Evolutionary conservation across 2,888 invertebrate genomes (phyloP).

Genomic region (Megaustenia siamemsis): DNA sequence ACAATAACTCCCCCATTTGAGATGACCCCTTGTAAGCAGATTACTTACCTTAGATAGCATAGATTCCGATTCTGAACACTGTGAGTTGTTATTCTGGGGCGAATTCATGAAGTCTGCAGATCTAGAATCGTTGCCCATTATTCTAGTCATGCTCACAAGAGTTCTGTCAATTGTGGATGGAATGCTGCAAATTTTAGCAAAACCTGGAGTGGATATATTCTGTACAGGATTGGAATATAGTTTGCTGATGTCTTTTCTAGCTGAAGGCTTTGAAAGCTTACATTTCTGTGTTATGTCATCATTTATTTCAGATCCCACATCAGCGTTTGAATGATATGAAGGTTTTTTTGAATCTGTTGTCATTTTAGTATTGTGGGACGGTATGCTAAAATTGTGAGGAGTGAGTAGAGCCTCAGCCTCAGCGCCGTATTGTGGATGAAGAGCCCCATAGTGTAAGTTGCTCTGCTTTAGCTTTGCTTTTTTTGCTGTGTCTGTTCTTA

Average conservation of each 20-base stretch:
- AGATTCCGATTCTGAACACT: slow-evolving; percentile 18
- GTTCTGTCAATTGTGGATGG: slow-evolving; percentile 33
- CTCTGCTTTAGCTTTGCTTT: slow-evolving; percentile 27
- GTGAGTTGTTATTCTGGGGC: not conserved
- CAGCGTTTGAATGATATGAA: not conserved
- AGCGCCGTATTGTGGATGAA: not conserved
- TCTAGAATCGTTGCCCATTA: not conserved
- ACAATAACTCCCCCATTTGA: too few relatives aligned
- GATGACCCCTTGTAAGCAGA: too few relatives aligned
- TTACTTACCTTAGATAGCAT: slow-evolving; percentile 28
- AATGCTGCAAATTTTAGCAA: slow-evolving; percentile 49
- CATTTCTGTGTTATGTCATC: not conserved
- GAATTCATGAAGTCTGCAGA: slow-evolving; percentile 3
- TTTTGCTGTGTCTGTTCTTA: not conserved
- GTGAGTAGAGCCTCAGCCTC: not conserved
- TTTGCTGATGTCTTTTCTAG: slow-evolving; percentile 3
- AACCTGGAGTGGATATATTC: slow-evolving; percentile 28
- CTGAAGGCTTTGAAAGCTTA: not conserved
- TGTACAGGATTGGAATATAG: not conserved
- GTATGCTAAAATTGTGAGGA: not conserved
- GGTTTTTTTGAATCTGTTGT: not conserved
- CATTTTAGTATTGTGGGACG: not conserved
- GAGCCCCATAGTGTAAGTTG: slow-evolving; percentile 32
- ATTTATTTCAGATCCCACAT: not conserved
- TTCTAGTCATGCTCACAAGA: slow-evolving; percentile 14